Evolutionary conservation across 2,888 invertebrate genomes (phyloP).

Genomic region (Eretmocerus hayati): DNA sequence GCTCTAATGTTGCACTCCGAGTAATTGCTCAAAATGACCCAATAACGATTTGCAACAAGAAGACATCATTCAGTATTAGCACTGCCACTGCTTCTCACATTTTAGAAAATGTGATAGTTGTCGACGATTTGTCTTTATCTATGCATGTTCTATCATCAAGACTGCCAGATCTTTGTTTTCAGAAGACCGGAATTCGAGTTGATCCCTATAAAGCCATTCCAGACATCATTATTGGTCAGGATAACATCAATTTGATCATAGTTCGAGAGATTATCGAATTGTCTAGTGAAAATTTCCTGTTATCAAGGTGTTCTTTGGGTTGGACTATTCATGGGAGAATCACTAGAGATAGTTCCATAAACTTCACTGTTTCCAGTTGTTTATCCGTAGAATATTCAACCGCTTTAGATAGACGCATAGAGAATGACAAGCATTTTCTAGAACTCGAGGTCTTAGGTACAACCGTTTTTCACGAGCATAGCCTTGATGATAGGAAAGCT

Average conservation of each 20-base stretch:
- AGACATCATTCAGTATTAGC: neutral
- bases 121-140: neutral
- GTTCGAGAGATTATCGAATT: neutral
- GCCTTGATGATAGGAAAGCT: neutral
- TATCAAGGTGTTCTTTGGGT: neutral
- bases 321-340: slow-evolving; percentile 1
- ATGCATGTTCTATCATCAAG: neutral
- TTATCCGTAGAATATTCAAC: neutral
- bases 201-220: neutral
- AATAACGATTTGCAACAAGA: neutral
- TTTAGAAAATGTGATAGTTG: neutral
- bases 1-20: neutral
- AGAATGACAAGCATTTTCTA: neutral
- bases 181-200: neutral
- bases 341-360: too few species aligned
- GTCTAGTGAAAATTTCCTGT: neutral
- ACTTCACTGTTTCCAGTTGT: neutral
- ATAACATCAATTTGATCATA: neutral
- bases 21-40: neutral
- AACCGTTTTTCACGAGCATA: too few species aligned
- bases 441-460: neutral
- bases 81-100: neutral
- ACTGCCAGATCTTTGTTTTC: neutral
- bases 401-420: neutral
- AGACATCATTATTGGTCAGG: slow-evolving; percentile 3